Conservation (phyloP, 1,140 invertebrate genomes). For the Penaeus indicus region DNA sequence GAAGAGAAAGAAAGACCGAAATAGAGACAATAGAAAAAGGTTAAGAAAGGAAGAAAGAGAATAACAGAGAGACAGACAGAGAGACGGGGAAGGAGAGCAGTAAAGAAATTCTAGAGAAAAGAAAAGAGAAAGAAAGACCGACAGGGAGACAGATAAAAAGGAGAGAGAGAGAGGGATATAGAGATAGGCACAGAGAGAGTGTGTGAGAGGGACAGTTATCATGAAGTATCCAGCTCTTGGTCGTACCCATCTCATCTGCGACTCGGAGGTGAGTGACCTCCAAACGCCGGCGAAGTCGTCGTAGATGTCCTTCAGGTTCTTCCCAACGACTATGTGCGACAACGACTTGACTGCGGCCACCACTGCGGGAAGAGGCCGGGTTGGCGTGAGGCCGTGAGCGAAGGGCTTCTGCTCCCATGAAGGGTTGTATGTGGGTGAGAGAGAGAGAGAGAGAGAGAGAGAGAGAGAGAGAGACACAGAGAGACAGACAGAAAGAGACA, state of each 20-base stretch:
- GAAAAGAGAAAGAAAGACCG: too few relatives aligned
- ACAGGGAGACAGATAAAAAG: too few relatives aligned
- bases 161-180: too few relatives aligned
- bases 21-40: background rate
- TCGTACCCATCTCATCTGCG: slow-evolving; percentile 88
- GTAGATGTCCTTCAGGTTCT: slow-evolving; percentile 79
- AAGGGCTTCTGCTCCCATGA: background rate
- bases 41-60: background rate
- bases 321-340: slow-evolving; percentile 78
- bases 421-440: too few relatives aligned
- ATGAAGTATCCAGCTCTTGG: background rate
- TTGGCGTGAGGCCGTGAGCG: background rate
- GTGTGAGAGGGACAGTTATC: too few relatives aligned
- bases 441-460: too few relatives aligned
- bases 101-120: background rate
- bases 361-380: slow-evolving; percentile 73
- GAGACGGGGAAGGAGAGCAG: slow-evolving; percentile 7
- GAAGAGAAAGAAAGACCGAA: background rate
- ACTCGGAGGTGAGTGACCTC: slow-evolving; percentile 85
- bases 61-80: background rate
- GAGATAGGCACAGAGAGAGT: too few relatives aligned
- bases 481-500: too few relatives aligned
- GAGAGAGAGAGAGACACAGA: too few relatives aligned
- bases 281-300: slow-evolving; percentile 84
- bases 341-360: slow-evolving; percentile 81